phyloP scores from a whole-genome alignment of 2,888 invertebrate genomes.

The Polymixis lichenea region DNA sequence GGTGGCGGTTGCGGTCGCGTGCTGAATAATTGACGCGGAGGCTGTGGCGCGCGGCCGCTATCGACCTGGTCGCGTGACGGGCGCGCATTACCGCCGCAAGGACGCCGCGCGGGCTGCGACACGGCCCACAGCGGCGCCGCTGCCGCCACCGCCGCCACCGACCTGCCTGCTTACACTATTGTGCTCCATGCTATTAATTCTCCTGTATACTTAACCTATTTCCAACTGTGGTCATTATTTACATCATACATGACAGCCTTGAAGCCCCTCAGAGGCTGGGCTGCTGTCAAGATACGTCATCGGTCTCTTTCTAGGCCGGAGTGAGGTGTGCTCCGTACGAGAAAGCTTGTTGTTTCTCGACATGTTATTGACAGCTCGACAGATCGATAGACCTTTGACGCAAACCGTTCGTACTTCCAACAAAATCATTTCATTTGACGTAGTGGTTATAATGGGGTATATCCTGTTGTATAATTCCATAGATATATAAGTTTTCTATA shows the following conservation, averaged over 20 bases:
- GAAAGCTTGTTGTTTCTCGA: constrained; percentile 44
- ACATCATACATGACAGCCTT: constrained; percentile 36
- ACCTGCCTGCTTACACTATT: constrained; percentile 70
- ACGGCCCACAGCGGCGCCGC: constrained; percentile 75
- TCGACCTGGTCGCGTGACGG: constrained; percentile 90
- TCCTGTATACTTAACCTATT: constrained; percentile 60
- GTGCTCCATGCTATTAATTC: constrained; percentile 61
- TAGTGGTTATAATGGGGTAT: constrained; percentile 22
- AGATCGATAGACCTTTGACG: constrained; percentile 59
- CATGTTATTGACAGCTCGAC: constrained; percentile 46
- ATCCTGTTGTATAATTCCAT: background rate
- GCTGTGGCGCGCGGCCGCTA: constrained; percentile 88
- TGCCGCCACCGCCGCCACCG: constrained; percentile 72
- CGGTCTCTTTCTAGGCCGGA: constrained; percentile 7
- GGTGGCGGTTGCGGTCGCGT: constrained; percentile 81
- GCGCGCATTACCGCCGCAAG: constrained; percentile 85
- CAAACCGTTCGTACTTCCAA: constrained; percentile 27
- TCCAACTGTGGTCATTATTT: constrained; percentile 59
- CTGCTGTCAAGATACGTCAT: constrained; percentile 41
- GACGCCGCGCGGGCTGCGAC: constrained; percentile 89
- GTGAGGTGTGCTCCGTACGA: constrained; percentile 16
- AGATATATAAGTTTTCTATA: too few species aligned
- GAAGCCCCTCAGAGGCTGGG: constrained; percentile 18
- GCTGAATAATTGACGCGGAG: constrained; percentile 89
- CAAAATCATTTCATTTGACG: constrained; percentile 41